A percentile compares a stretch with the other conserved stretches of the same genome.
phyloP scores from a whole-genome alignment of 1,140 invertebrate species.

The Bemisia tabaci region DNA sequence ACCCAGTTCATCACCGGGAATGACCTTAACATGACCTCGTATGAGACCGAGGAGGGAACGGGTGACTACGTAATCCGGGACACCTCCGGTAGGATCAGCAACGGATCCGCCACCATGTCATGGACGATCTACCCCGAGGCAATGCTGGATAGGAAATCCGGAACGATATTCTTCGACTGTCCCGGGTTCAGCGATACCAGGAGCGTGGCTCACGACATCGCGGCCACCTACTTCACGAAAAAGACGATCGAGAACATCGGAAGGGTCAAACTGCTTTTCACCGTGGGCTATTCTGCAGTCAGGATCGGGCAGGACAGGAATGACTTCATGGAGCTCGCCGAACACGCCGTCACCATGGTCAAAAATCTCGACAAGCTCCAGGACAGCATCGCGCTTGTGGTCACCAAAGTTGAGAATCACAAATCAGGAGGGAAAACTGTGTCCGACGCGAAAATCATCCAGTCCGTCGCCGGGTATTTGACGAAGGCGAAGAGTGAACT shows the following conservation, averaged over 20 bases:
- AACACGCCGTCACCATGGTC: conserved; percentile 12
- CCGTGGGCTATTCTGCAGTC: conserved; percentile 16
- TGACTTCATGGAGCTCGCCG: conserved; percentile 15
- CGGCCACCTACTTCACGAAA: conserved; percentile 18
- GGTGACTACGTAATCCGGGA: conserved; percentile 11
- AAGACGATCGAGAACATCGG: conserved; percentile 12
- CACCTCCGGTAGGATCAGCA: conserved; percentile 7
- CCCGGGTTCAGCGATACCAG: conserved; percentile 22
- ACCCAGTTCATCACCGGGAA: conserved; percentile 16
- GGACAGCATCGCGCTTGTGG: conserved; percentile 15
- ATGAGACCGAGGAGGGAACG: not conserved
- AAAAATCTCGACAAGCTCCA: conserved; percentile 14
- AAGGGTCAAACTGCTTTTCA: conserved; percentile 17
- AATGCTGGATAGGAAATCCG: conserved; percentile 7
- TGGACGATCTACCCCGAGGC: conserved; percentile 18
- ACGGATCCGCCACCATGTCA: conserved; percentile 13
- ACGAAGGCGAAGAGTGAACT: not conserved
- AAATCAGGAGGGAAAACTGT: not conserved
- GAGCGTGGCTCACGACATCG: conserved; percentile 17
- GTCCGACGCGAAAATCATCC: not conserved
- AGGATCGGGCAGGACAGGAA: conserved; percentile 10
- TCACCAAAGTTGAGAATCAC: conserved; percentile 18
- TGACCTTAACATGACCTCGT: conserved; percentile 4
- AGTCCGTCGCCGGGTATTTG: conserved; percentile 8
- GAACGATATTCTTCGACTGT: conserved; percentile 16